Conservation (phyloP, 1,140 invertebrate species). For the Neodiprion fabricii region DNA sequence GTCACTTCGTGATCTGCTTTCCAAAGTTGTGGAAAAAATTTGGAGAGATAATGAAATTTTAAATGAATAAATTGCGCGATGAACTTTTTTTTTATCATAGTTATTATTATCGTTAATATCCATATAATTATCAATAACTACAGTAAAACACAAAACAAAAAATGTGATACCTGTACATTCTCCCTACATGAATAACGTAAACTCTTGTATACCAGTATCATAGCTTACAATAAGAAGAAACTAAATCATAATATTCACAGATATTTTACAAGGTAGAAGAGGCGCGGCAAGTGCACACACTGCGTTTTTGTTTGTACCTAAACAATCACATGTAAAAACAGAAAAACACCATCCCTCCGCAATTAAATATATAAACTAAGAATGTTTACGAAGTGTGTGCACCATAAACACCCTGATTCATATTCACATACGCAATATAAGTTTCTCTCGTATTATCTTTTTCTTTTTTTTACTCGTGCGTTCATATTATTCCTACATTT, state of each 20-base stretch:
- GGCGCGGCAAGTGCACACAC: slow-evolving; percentile 44
- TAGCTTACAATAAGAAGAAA: slow-evolving; percentile 62
- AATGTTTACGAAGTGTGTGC: neutral
- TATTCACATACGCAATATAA: slow-evolving; percentile 30
- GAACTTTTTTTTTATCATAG: slow-evolving; percentile 61
- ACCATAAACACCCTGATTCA: neutral
- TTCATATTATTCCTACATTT: slow-evolving; percentile 37
- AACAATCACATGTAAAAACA: slow-evolving; percentile 9
- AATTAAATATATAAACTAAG: slow-evolving; percentile 8
- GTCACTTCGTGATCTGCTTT: no score
- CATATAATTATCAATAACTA: slow-evolving; percentile 65
- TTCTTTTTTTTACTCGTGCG: slow-evolving; percentile 30
- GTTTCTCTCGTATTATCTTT: slow-evolving; percentile 36
- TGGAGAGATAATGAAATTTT: neutral
- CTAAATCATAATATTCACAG: slow-evolving; percentile 64
- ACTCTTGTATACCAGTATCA: slow-evolving; percentile 54
- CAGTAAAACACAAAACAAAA: slow-evolving; percentile 64
- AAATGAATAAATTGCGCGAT: neutral
- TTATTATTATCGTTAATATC: slow-evolving; percentile 65
- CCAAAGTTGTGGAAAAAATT: no score
- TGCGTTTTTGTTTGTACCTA: slow-evolving; percentile 28
- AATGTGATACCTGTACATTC: slow-evolving; percentile 61
- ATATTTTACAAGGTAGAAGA: slow-evolving; percentile 62
- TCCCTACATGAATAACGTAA: slow-evolving; percentile 61
- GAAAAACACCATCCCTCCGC: neutral